These are phyloP conservation scores for Phyllopteryx taeniolatus DNA, from an alignment of 2,113 vertebrate species.

Conservation along the genomic window DNA sequence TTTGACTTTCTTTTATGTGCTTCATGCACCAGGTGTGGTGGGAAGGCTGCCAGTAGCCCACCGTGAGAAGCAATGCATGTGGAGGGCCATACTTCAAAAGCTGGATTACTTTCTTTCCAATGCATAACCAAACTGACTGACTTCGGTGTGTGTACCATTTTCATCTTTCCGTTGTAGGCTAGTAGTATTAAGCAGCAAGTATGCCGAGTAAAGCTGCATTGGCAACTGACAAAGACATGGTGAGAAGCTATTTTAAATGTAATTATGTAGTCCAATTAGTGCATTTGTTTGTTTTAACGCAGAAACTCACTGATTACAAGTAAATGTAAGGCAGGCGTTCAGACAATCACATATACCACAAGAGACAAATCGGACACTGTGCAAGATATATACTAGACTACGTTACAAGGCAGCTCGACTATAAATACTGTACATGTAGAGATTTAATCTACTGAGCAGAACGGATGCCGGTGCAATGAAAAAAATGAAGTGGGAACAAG, in stretches of 20 bases:
- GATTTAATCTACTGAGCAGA: background rate
- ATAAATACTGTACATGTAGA: slow-evolving; percentile 13
- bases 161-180: background rate
- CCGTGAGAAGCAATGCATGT: background rate
- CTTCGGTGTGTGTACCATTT: background rate
- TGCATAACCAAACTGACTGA: background rate
- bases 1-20: background rate
- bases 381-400: slow-evolving; percentile 18
- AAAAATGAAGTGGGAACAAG: background rate
- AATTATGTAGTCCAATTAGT: background rate
- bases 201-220: background rate
- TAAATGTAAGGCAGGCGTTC: slow-evolving; percentile 19
- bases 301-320: background rate
- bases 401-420: slow-evolving; percentile 9
- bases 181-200: background rate
- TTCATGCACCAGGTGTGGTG: background rate
- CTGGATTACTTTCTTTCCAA: background rate
- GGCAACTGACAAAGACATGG: background rate
- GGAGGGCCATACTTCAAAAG: background rate
- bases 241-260: background rate
- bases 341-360: slow-evolving; percentile 26
- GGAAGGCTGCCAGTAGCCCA: background rate
- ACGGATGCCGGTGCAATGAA: background rate
- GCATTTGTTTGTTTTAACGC: background rate
- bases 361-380: slow-evolving; percentile 9